Percentiles rank a stretch among this genome's conserved stretches.
Evolutionary conservation across 2,888 invertebrate genomes (phyloP).

Genomic region (Dolomedes plantarius): DNA sequence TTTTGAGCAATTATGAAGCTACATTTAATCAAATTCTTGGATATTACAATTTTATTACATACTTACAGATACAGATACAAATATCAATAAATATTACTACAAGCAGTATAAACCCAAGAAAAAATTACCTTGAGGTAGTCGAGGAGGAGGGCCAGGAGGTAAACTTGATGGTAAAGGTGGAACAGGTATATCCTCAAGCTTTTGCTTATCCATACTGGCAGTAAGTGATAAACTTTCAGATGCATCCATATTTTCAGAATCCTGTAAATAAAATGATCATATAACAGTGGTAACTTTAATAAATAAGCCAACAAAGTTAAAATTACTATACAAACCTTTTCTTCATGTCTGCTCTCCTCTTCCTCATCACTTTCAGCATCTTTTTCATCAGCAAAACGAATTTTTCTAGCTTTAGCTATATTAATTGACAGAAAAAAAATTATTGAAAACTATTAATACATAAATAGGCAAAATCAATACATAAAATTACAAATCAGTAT

Average conservation of each 20-base stretch:
- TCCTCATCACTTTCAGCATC: conserved; percentile 77
- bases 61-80: too few species aligned
- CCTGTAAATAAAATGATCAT: neutral
- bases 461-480: too few species aligned
- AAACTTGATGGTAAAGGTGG: conserved; percentile 58
- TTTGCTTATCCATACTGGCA: conserved; percentile 74
- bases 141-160: conserved; percentile 78
- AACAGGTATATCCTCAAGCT: conserved; percentile 73
- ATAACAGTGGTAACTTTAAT: neutral
- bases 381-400: conserved; percentile 82
- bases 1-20: too few species aligned
- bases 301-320: too few species aligned
- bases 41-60: too few species aligned
- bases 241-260: conserved; percentile 20
- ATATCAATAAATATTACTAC: too few species aligned
- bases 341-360: conserved; percentile 76
- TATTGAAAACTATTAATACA: too few species aligned
- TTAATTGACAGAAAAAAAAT: neutral
- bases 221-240: neutral
- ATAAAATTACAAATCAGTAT: neutral
- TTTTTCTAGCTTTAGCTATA: conserved; percentile 77
- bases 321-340: conserved; percentile 74
- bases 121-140: conserved; percentile 78
- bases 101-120: too few species aligned
- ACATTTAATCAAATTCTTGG: too few species aligned